Evolutionary conservation across 1,140 invertebrate genomes (phyloP).

Genomic region (Acyrthosiphon pisum): DNA sequence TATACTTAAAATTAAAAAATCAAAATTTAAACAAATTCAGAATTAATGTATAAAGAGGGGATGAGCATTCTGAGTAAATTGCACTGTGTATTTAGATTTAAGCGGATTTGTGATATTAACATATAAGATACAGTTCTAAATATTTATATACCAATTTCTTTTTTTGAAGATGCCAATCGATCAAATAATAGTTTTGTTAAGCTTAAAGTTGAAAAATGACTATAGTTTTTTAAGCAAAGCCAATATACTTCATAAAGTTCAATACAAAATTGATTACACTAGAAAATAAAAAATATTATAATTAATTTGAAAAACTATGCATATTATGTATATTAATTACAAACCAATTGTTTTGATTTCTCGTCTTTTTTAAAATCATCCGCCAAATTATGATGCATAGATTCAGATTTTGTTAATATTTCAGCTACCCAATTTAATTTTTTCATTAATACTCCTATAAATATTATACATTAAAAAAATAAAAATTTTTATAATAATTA

Average conservation of each 20-base stretch:
- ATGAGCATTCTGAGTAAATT: neutral
- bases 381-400: conserved; percentile 22
- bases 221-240: conserved; percentile 52
- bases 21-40: too few species aligned
- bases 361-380: conserved; percentile 49
- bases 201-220: conserved; percentile 19
- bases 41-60: neutral
- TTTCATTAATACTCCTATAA: conserved; percentile 24
- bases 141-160: conserved; percentile 37
- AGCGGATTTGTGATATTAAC: neutral
- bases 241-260: conserved; percentile 49
- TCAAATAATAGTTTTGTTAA: conserved; percentile 28
- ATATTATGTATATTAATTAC: neutral
- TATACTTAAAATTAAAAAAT: too few species aligned
- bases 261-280: conserved; percentile 43
- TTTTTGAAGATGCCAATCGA: conserved; percentile 11
- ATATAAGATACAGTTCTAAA: neutral
- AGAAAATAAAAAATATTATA: neutral
- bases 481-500: neutral
- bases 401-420: neutral
- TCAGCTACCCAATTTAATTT: conserved; percentile 36
- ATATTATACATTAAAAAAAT: neutral
- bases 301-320: neutral
- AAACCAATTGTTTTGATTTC: conserved; percentile 28
- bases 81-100: neutral